Evolutionary conservation across 2,888 invertebrate species (phyloP).

Genomic region (Phoenoteleia sp.): DNA sequence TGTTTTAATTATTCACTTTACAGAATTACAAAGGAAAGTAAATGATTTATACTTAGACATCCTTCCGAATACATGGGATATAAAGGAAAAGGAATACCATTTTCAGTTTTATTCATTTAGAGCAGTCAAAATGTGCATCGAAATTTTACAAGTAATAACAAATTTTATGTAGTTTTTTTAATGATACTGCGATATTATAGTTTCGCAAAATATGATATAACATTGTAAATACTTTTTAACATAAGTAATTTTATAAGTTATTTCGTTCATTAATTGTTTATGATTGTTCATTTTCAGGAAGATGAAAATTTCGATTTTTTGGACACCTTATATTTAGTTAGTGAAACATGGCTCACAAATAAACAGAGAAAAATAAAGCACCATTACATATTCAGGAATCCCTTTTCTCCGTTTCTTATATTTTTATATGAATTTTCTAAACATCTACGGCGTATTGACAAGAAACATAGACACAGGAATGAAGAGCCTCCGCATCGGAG

Average conservation of each 20-base stretch:
- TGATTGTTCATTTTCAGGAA: not conserved
- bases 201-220: too few relatives aligned
- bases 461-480: not conserved
- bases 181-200: too few relatives aligned
- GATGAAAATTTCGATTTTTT: conserved; percentile 5
- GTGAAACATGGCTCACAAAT: not conserved
- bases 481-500: not conserved
- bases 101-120: not conserved
- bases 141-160: not conserved
- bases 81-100: not conserved
- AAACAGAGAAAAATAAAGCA: conserved; percentile 1
- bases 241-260: too few relatives aligned
- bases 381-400: not conserved
- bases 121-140: not conserved
- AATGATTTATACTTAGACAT: not conserved
- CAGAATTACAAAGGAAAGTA: not conserved
- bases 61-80: not conserved
- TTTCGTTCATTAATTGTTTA: not conserved
- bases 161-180: too few relatives aligned
- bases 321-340: not conserved
- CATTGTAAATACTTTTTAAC: too few relatives aligned
- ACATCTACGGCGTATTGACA: not conserved
- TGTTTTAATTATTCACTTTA: too few relatives aligned
- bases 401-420: conserved; percentile 5
- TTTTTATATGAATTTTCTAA: not conserved